Evolutionary conservation across 1,140 invertebrate genomes (phyloP), one percentile per base, ranked within the genome.

Genomic region (Megalonaias nervosa): DNA sequence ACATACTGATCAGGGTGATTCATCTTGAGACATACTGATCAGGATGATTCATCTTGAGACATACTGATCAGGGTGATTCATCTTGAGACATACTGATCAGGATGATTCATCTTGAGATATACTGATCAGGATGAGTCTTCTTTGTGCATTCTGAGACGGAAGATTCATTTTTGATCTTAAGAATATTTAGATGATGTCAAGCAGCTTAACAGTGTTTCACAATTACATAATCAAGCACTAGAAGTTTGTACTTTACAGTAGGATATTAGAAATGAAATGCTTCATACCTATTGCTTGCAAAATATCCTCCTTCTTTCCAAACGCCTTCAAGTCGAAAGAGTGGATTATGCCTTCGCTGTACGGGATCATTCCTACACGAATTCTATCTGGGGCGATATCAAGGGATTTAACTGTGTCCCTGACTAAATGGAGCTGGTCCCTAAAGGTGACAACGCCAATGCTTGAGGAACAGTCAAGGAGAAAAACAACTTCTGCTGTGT

Each of bases 401-500:
- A 85, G 59, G 16, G 19, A 21, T 19, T 60, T 38, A 16, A 83
- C 75, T 1, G 83, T 48, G 58, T 79, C 78, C 56, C 81, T 82
- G 1, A 88, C 81, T 72, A 88, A 88, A 23, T 80, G 74, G n/a
- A 81, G 80, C 77, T 81, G 74, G 60, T 79, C 57, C 15, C 77
- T 68, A 70, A 88, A 88, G 23, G 79, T 78, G 19, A 81, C 64
- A 14, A 70, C 71, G 2, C 81, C 83, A 31, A 83, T 67, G 67
- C 82, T 85, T 14, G 77, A 79, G 1, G 86, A 88, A 62, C 82
- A 86, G 64, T 88, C 85, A 48, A 88, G 71, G 2, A 86, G 70
- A 81, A 88, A 86, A 0, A 85, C 79, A 5, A 88, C 74, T 73
- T 88, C 86, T 4, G 83, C 85, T 55, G 81, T 83, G 23, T 83